phyloP scores from a whole-genome alignment of 2,797 vertebrate genomes.

The Balearica regulorum region DNA sequence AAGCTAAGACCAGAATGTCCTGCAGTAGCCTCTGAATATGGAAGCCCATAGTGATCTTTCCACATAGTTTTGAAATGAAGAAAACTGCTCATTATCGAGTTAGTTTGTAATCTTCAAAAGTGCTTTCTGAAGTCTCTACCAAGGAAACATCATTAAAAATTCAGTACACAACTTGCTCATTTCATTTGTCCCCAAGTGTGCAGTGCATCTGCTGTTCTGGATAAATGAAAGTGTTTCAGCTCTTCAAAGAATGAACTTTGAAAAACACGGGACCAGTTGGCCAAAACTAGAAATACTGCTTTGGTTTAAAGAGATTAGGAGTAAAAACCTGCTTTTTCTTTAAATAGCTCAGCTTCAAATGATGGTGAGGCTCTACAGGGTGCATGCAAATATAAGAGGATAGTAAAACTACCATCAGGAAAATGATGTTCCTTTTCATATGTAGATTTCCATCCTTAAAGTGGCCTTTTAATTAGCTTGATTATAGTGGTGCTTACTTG shows the following conservation, averaged over 20 bases:
- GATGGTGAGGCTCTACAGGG: not conserved
- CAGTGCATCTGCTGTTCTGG: conserved; percentile 44
- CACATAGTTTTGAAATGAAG: not conserved
- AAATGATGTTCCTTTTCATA: conserved; percentile 51
- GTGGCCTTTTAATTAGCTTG: conserved; percentile 60
- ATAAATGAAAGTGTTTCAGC: conserved; percentile 28
- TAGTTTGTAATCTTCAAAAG: conserved; percentile 56
- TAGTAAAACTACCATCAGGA: conserved; percentile 41
- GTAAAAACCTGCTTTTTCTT: conserved; percentile 5
- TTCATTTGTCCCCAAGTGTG: conserved; percentile 44
- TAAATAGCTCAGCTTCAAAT: conserved; percentile 37
- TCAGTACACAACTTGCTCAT: conserved; percentile 48
- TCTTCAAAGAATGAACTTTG: conserved; percentile 47
- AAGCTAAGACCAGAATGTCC: not conserved
- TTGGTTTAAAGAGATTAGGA: conserved; percentile 40
- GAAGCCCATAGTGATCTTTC: not conserved
- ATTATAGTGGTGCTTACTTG: conserved; percentile 43
- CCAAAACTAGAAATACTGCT: conserved; percentile 15
- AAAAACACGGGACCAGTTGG: conserved; percentile 36
- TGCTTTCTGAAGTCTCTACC: conserved; percentile 46
- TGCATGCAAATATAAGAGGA: conserved; percentile 39
- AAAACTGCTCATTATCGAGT: conserved; percentile 7
- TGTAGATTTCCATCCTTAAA: conserved; percentile 36
- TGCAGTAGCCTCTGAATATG: not conserved
- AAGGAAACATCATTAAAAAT: conserved; percentile 63